Conservation (phyloP, 2,888 invertebrate genomes). For the Nipponacmea schrenckii region DNA sequence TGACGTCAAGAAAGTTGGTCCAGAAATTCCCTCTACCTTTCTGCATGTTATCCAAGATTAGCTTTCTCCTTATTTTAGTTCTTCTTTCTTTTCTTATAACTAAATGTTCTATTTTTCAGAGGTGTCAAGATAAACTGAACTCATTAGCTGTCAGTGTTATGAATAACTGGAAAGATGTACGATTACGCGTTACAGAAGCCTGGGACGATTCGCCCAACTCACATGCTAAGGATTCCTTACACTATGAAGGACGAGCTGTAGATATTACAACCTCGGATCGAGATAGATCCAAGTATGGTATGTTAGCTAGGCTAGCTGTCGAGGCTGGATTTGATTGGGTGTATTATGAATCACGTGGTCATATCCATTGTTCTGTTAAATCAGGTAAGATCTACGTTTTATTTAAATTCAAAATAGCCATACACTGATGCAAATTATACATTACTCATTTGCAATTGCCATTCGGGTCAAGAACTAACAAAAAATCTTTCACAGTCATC, state of each 20-base stretch:
- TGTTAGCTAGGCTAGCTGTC: slow-evolving; percentile 93
- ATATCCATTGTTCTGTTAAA: slow-evolving; percentile 97
- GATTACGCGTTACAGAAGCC: slow-evolving; percentile 90
- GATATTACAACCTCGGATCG: slow-evolving; percentile 95
- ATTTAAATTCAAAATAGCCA: too few species aligned
- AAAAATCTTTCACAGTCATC: too few species aligned
- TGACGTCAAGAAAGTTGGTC: too few species aligned
- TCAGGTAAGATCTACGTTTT: slow-evolving; percentile 78
- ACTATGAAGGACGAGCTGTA: slow-evolving; percentile 96
- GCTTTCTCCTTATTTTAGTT: too few species aligned
- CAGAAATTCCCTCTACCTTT: too few species aligned
- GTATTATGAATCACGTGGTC: slow-evolving; percentile 91
- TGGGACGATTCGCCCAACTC: slow-evolving; percentile 88
- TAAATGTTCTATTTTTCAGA: slow-evolving; percentile 74
- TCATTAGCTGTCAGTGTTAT: slow-evolving; percentile 94
- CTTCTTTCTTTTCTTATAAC: too few species aligned
- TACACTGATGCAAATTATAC: too few species aligned
- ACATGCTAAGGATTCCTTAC: slow-evolving; percentile 81
- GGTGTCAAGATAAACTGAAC: slow-evolving; percentile 94
- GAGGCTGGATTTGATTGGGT: slow-evolving; percentile 99
- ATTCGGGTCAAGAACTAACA: too few species aligned
- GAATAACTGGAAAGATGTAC: slow-evolving; percentile 98
- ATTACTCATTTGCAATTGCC: too few species aligned
- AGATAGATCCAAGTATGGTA: slow-evolving; percentile 92
- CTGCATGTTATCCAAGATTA: too few species aligned